Evolutionary conservation across 2,797 vertebrate species (phyloP).

Genomic region (Craterocephalus amniculus): DNA sequence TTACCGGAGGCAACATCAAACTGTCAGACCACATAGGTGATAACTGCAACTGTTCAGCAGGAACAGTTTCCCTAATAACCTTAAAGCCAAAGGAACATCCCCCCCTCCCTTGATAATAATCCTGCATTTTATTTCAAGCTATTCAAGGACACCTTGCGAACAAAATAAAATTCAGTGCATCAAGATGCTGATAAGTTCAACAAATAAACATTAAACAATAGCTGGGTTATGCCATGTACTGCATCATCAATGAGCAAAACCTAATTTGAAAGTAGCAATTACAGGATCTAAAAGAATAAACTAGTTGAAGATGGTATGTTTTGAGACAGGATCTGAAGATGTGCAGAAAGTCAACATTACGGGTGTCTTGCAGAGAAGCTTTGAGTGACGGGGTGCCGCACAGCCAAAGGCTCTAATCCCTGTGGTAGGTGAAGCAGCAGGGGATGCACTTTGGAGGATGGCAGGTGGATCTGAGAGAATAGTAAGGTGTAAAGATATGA

Average conservation of each 20-base stretch:
- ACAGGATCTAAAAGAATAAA: not conserved
- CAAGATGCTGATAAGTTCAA: not conserved
- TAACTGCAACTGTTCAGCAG: conserved; percentile 13
- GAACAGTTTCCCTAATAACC: conserved; percentile 3
- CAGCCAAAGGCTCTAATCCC: conserved; percentile 4
- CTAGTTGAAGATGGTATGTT: not conserved
- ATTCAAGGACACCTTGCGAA: not conserved
- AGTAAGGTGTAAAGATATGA: not conserved
- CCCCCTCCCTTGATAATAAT: not conserved
- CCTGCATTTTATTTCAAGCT: not conserved
- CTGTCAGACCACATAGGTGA: conserved; percentile 23
- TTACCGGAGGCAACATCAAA: conserved; percentile 20
- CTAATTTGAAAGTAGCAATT: not conserved
- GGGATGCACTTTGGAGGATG: not conserved
- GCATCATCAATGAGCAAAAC: not conserved
- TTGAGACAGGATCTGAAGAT: not conserved
- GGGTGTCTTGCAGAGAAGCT: not conserved
- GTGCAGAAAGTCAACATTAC: not conserved
- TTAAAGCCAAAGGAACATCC: conserved; percentile 17
- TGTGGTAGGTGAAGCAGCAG: conserved; percentile 5
- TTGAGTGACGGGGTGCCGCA: conserved; percentile 1
- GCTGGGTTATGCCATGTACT: not conserved
- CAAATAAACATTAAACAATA: not conserved
- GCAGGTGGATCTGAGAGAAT: conserved; percentile 6
- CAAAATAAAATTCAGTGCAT: not conserved